Evolutionary conservation across 1,140 invertebrate genomes (phyloP), one percentile per base, ranked within the genome.

Genomic region (Penaeus vannamei): DNA sequence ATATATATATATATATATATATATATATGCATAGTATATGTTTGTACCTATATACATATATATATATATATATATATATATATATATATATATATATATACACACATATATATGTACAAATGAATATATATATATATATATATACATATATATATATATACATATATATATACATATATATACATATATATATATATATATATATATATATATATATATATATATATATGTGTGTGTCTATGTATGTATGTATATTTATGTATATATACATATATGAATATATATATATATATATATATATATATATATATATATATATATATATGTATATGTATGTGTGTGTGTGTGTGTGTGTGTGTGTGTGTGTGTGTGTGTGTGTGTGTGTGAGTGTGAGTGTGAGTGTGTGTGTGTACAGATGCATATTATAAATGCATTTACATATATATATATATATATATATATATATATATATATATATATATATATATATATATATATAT

Each of bases 151-250:
- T 53, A 53, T 53, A 53, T 53, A 53, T 53, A 53, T 53, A 53
- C 10, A 53, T 53, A 53, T 53, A 12, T 53, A 12, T 53, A 12
- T 53, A 53, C 10, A 53, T 53, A 53, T 53, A 53, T 53, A 53
- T 53, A 12, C 8, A 53, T 12, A 12, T 53, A 53, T 53, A 53
- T 76, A 29, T 76, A 76, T 76, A 76, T 76, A 76, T 76, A 76
- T 76, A 76, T 76, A 76, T 76, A 76, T 76, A 76, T 76, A 72
- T 72, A 72, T 72, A 72, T 72, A 72, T 72, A 72, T 72, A 72
- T 72, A 72, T 72, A 72, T 72, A 72, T 72, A 32, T 32, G 3
- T 72, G 8, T 72, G 29, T 72, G 29, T 72, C 29, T 72, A 72
- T 72, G 29, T 76, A 76, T 76, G 32, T 76, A 76, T 76, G 5